Conservation (phyloP, 2,797 vertebrate genomes). For the Amblyopsis hoosieri region DNA sequence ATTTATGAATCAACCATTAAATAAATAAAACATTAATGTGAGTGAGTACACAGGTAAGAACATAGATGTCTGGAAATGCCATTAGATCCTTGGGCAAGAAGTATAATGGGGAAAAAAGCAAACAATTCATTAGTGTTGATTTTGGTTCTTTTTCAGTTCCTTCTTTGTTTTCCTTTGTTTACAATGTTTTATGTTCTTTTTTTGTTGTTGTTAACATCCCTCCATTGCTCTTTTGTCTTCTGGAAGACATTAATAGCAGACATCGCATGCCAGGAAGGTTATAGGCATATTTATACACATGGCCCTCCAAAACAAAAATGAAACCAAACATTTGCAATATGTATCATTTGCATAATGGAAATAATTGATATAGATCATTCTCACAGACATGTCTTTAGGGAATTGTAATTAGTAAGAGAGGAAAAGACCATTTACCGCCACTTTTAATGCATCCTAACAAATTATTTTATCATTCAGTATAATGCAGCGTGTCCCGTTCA, state of each 20-base stretch:
- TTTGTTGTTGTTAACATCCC: slow-evolving; percentile 67
- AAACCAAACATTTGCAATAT: slow-evolving; percentile 60
- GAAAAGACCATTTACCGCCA: slow-evolving; percentile 26
- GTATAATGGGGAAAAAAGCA: slow-evolving; percentile 11
- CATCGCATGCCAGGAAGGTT: slow-evolving; percentile 62
- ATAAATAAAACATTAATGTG: slow-evolving; percentile 28
- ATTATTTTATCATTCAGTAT: slow-evolving; percentile 10
- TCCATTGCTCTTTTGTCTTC: slow-evolving; percentile 54
- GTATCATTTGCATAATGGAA: slow-evolving; percentile 63
- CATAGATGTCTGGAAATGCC: slow-evolving; percentile 15
- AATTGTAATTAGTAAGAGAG: slow-evolving; percentile 43
- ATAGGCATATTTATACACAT: slow-evolving; percentile 72
- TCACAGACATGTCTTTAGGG: slow-evolving; percentile 6
- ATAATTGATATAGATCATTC: slow-evolving; percentile 37
- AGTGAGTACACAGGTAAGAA: slow-evolving; percentile 14
- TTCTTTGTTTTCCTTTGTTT: slow-evolving; percentile 54
- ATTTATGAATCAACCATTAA: slow-evolving; percentile 24
- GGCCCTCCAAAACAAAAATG: slow-evolving; percentile 57
- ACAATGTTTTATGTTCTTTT: slow-evolving; percentile 57
- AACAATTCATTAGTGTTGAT: slow-evolving; percentile 25
- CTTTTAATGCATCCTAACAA: slow-evolving; percentile 42
- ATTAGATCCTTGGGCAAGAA: slow-evolving; percentile 16
- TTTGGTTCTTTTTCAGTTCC: slow-evolving; percentile 32
- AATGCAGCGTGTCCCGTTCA: slow-evolving; percentile 16
- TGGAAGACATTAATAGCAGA: slow-evolving; percentile 69